A percentile compares a stretch with the other conserved stretches of the same genome.
These are phyloP conservation scores for Enteromius mattozi DNA, from an alignment of 2,797 vertebrate species.

Conservation along the genomic window DNA sequence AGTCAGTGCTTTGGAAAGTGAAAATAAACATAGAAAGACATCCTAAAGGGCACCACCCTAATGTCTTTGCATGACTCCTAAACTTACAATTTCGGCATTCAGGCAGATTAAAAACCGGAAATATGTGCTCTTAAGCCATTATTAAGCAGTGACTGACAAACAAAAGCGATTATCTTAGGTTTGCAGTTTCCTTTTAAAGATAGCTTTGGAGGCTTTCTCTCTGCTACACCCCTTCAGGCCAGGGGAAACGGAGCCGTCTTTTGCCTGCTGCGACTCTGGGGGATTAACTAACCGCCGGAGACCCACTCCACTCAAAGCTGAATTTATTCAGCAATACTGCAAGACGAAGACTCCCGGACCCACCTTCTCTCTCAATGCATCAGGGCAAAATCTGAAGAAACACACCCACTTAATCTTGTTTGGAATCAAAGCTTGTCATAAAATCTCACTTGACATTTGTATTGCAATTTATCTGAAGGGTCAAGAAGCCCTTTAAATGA, in stretches of 20 bases:
- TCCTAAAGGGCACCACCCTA: conserved; percentile 11
- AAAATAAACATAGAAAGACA: neutral
- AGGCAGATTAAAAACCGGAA: conserved; percentile 34
- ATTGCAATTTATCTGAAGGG: conserved; percentile 37
- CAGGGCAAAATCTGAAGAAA: conserved; percentile 35
- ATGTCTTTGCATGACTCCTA: neutral
- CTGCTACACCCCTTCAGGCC: conserved; percentile 29
- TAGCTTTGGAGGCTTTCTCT: conserved; percentile 44
- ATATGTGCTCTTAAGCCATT: conserved; percentile 44
- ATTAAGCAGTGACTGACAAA: conserved; percentile 53
- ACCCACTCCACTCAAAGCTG: conserved; percentile 44
- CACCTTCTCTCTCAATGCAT: conserved; percentile 14
- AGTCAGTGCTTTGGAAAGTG: neutral
- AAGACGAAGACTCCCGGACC: neutral
- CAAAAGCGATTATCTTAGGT: conserved; percentile 56
- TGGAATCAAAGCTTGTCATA: conserved; percentile 44
- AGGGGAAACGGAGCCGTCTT: conserved; percentile 33
- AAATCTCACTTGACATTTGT: conserved; percentile 14
- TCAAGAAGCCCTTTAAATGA: conserved; percentile 11
- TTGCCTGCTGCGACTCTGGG: conserved; percentile 53
- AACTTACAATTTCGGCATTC: conserved; percentile 25
- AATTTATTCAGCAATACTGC: conserved; percentile 51
- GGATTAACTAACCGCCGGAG: conserved; percentile 54
- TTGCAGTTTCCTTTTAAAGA: conserved; percentile 55
- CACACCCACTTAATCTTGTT: conserved; percentile 20